phyloP scores from a whole-genome alignment of 2,888 invertebrate species.

The Drosophila birchii region DNA sequence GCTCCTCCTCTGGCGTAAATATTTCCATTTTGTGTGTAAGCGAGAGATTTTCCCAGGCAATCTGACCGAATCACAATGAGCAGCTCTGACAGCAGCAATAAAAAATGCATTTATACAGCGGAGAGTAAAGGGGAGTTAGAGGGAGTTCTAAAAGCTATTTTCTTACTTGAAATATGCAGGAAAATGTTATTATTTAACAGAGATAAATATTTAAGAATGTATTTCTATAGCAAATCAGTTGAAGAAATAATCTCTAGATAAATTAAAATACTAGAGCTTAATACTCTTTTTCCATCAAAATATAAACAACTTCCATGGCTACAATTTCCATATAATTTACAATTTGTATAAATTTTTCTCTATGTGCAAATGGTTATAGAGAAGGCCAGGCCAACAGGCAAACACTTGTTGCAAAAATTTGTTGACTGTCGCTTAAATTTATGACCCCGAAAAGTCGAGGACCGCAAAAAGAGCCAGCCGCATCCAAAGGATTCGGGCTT shows the following conservation, averaged over 20 bases:
- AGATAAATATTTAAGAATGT: neutral
- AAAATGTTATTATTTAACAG: neutral
- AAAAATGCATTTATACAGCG: conserved; percentile 39
- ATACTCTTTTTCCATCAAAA: neutral
- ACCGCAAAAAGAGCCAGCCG: conserved; percentile 50
- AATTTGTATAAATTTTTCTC: conserved; percentile 4
- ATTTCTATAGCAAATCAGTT: neutral
- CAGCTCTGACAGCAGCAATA: conserved; percentile 37
- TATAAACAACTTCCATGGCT: neutral
- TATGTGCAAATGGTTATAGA: neutral
- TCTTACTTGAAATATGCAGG: neutral
- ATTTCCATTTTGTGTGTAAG: conserved; percentile 39
- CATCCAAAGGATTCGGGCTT: conserved; percentile 38
- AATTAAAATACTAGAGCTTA: no score
- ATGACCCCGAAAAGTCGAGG: conserved; percentile 71
- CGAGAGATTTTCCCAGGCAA: conserved; percentile 34
- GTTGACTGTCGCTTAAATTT: conserved; percentile 84
- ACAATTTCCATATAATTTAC: neutral
- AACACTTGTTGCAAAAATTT: conserved; percentile 84
- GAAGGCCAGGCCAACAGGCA: conserved; percentile 44
- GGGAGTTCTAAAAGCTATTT: neutral
- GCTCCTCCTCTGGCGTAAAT: conserved; percentile 35
- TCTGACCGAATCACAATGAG: conserved; percentile 29
- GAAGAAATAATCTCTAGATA: neutral
- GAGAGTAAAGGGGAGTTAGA: neutral